Evolutionary conservation across 2,797 vertebrate genomes (phyloP).

Genomic region (Echeneis naucrates): DNA sequence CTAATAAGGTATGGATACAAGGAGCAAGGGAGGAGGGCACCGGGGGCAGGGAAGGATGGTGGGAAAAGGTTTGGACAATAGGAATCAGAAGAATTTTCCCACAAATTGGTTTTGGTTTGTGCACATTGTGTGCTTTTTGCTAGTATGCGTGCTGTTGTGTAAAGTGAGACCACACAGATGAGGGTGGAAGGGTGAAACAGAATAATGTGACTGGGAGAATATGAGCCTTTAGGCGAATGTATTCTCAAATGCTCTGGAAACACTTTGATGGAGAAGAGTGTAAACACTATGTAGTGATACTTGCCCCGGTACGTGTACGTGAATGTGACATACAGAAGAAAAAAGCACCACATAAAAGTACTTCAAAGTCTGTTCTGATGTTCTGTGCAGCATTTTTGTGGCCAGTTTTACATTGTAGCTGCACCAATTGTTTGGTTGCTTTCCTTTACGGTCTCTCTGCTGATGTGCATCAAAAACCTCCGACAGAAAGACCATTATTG

Average conservation of each 20-base stretch:
- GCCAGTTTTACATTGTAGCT: conserved; percentile 1
- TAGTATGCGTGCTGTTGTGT: conserved; percentile 8
- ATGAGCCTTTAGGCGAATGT: conserved; percentile 31
- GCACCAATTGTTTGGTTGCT: conserved; percentile 20
- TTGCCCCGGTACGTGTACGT: conserved; percentile 15
- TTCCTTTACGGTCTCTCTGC: conserved; percentile 26
- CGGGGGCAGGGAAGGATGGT: conserved; percentile 35
- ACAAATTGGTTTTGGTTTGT: conserved; percentile 54
- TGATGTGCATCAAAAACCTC: conserved; percentile 45
- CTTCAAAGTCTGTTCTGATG: conserved; percentile 57
- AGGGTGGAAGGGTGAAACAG: conserved; percentile 21
- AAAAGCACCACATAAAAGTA: conserved; percentile 21
- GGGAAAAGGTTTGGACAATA: conserved; percentile 60
- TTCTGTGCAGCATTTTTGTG: conserved; percentile 25
- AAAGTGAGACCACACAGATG: conserved; percentile 22
- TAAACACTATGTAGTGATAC: conserved; percentile 30
- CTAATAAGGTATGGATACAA: conserved; percentile 75
- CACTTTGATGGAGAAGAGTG: conserved; percentile 58
- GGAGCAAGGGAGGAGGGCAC: conserved; percentile 36
- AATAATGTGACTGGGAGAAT: conserved; percentile 25
- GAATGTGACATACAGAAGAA: conserved; percentile 30
- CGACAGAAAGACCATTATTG: conserved; percentile 14
- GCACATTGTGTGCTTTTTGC: conserved; percentile 21
- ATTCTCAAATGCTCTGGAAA: conserved; percentile 11
- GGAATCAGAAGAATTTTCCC: conserved; percentile 68